These are phyloP conservation scores for Athalia rosae DNA, from an alignment of 2,888 invertebrate genomes.

Conservation along the genomic window DNA sequence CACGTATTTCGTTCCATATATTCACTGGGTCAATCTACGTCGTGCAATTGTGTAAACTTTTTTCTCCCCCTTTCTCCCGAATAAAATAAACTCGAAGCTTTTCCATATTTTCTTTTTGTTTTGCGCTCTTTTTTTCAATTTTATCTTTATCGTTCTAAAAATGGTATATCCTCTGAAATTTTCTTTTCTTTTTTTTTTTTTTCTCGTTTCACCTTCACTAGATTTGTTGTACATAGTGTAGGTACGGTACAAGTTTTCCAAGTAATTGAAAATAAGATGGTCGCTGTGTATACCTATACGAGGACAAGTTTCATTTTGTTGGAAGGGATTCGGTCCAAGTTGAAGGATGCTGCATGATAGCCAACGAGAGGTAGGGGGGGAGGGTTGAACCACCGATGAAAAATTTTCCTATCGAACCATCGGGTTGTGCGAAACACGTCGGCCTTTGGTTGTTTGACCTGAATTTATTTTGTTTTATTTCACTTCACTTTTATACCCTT, in stretches of 20 bases:
- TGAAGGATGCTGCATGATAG: neutral
- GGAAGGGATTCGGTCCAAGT: no score
- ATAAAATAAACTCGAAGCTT: neutral
- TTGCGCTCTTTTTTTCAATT: neutral
- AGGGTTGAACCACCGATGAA: slow-evolving; percentile 20
- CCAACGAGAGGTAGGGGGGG: neutral
- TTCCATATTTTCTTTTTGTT: neutral
- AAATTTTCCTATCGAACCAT: slow-evolving; percentile 24
- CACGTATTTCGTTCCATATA: no score
- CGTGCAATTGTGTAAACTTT: neutral
- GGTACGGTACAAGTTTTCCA: no score
- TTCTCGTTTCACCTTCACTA: no score
- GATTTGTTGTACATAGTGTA: no score
- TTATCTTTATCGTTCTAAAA: no score
- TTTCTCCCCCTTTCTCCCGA: neutral
- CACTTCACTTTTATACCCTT: neutral
- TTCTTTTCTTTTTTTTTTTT: no score
- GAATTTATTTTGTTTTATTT: slow-evolving; percentile 9
- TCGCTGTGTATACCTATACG: no score
- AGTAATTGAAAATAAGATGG: no score
- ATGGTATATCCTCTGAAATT: no score
- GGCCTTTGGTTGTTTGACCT: slow-evolving; percentile 31
- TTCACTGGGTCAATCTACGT: neutral
- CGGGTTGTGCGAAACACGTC: neutral
- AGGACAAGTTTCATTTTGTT: no score